phyloP scores from a whole-genome alignment of 2,888 invertebrate genomes.

The Dione juno region DNA sequence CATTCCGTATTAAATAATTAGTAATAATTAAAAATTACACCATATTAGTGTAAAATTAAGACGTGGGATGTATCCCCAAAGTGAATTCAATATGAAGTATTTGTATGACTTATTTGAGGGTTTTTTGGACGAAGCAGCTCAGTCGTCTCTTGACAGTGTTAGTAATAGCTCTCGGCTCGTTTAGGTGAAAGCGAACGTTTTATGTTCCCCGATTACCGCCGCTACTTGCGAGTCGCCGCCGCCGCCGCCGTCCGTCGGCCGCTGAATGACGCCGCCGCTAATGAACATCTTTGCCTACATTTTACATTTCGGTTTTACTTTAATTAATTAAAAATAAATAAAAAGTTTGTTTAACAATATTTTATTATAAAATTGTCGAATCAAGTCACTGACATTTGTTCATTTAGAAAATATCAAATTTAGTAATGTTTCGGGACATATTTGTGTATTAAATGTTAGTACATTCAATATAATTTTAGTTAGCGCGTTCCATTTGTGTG shows the following conservation, averaged over 20 bases:
- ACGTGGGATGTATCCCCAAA: neutral
- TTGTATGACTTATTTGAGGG: neutral
- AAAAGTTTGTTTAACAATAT: neutral
- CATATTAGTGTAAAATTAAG: neutral
- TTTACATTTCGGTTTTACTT: neutral
- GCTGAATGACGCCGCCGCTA: constrained; percentile 1
- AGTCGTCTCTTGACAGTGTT: too few relatives aligned
- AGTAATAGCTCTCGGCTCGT: too few relatives aligned
- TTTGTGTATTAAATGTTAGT: too few relatives aligned
- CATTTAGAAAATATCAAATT: too few relatives aligned
- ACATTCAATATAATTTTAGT: too few relatives aligned
- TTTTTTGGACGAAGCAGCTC: too few relatives aligned
- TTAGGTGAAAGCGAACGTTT: neutral
- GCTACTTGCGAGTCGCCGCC: neutral
- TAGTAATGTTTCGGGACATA: too few relatives aligned
- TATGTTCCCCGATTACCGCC: constrained; percentile 1
- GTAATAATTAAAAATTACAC: neutral
- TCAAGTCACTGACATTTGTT: too few relatives aligned
- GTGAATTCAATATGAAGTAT: neutral
- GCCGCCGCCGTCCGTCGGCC: constrained; percentile 22
- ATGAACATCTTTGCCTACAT: constrained; percentile 8
- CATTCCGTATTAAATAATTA: too few relatives aligned
- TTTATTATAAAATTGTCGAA: constrained; percentile 1
- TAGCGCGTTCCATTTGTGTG: too few relatives aligned
- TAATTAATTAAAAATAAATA: neutral